Evolutionary conservation across 2,113 vertebrate genomes (phyloP).

Genomic region (Hemibagrus wyckioides): DNA sequence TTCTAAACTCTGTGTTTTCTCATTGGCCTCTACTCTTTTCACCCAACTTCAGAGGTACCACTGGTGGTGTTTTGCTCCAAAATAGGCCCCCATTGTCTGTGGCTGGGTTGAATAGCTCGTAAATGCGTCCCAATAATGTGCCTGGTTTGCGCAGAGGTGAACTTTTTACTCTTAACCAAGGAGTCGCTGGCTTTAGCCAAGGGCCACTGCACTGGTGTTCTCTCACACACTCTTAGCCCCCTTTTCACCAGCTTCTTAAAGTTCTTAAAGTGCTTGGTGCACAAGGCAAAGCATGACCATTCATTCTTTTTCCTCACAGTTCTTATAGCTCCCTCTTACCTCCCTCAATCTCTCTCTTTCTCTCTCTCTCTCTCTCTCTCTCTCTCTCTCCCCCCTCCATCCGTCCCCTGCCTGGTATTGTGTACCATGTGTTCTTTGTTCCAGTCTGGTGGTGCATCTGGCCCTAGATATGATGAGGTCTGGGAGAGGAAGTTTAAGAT

Average conservation of each 20-base stretch:
- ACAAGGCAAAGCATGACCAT: slow-evolving; percentile 64
- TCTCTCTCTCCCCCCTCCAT: slow-evolving; percentile 60
- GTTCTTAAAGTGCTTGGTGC: slow-evolving; percentile 69
- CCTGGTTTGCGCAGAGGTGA: slow-evolving; percentile 75
- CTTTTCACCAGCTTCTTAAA: slow-evolving; percentile 67
- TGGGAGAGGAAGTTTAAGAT: slow-evolving; percentile 63
- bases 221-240: slow-evolving; percentile 45
- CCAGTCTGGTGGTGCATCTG: slow-evolving; percentile 75
- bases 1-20: slow-evolving; percentile 46
- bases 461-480: slow-evolving; percentile 72
- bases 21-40: slow-evolving; percentile 30
- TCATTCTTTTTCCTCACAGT: slow-evolving; percentile 43
- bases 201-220: slow-evolving; percentile 43
- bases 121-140: slow-evolving; percentile 71
- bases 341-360: background rate
- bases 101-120: slow-evolving; percentile 68
- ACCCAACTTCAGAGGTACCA: slow-evolving; percentile 61
- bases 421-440: slow-evolving; percentile 79
- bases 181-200: slow-evolving; percentile 49
- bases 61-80: slow-evolving; percentile 67
- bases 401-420: slow-evolving; percentile 69
- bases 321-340: slow-evolving; percentile 38
- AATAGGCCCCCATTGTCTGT: slow-evolving; percentile 74
- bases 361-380: slow-evolving; percentile 40
- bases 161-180: slow-evolving; percentile 64